Evolutionary conservation across 1,140 invertebrate species (phyloP).

Genomic region (Teleopsis dalmanni): DNA sequence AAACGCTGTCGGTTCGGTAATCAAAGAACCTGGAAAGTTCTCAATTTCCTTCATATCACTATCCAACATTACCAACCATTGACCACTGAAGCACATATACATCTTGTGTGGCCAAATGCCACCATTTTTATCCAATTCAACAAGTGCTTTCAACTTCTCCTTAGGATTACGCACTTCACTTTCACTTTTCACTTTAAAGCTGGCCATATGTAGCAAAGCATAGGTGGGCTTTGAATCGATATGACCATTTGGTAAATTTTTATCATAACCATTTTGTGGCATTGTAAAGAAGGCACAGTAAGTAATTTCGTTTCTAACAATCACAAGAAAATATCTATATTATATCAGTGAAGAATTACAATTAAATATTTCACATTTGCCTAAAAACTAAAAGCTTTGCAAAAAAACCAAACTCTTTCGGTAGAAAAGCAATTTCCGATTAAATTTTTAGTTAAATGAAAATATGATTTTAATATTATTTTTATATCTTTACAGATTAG

Average conservation of each 20-base stretch:
- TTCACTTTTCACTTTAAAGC: constrained; percentile 37
- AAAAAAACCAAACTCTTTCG: too few relatives aligned
- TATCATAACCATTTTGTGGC: constrained; percentile 32
- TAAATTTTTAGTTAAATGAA: too few relatives aligned
- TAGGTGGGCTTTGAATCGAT: constrained; percentile 32
- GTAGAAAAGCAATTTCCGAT: too few relatives aligned
- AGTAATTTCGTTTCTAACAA: too few relatives aligned
- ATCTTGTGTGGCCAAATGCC: constrained; percentile 40
- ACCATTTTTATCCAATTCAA: constrained; percentile 34
- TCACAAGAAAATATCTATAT: too few relatives aligned
- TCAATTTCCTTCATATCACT: constrained; percentile 38
- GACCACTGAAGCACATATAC: constrained; percentile 39
- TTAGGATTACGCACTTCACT: constrained; percentile 30
- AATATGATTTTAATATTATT: too few relatives aligned
- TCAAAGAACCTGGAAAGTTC: constrained; percentile 35
- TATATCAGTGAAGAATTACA: too few relatives aligned
- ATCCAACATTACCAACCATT: constrained; percentile 40
- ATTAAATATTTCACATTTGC: too few relatives aligned
- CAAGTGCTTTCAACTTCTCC: constrained; percentile 35
- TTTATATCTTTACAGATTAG: too few relatives aligned
- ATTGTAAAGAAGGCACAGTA: too few relatives aligned
- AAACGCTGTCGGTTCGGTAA: constrained; percentile 35
- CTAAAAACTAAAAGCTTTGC: too few relatives aligned
- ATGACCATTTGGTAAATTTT: constrained; percentile 8
- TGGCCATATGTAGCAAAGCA: constrained; percentile 36